These are phyloP conservation scores for Chrysolina americana DNA, from an alignment of 2,888 invertebrate species.

Conservation along the genomic window DNA sequence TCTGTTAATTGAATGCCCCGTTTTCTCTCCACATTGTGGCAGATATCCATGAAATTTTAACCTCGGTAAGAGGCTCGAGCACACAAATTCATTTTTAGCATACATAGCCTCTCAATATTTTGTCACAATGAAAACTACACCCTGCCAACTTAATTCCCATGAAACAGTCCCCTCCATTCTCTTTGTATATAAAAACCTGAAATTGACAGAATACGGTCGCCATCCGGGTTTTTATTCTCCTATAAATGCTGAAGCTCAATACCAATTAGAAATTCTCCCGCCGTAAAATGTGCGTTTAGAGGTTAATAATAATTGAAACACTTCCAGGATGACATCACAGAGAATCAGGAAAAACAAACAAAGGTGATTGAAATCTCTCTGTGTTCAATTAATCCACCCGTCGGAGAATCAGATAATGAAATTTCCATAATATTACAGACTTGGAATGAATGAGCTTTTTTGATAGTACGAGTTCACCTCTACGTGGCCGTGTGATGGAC, in stretches of 20 bases:
- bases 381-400: neutral
- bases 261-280: neutral
- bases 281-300: neutral
- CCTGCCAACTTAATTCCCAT: neutral
- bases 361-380: constrained; percentile 10
- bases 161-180: neutral
- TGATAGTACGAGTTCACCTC: neutral
- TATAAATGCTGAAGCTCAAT: neutral
- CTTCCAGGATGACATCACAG: constrained; percentile 13
- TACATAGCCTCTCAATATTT: no score
- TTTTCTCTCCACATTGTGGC: no score
- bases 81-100: no score
- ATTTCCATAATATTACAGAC: neutral
- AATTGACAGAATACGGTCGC: neutral
- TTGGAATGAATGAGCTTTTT: neutral
- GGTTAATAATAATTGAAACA: constrained; percentile 21
- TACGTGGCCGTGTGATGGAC: no score
- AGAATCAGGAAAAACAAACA: constrained; percentile 13
- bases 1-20: no score
- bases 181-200: neutral
- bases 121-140: no score
- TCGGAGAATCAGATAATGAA: neutral
- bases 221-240: neutral
- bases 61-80: no score
- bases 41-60: no score